A percentile compares a stretch with the other conserved stretches of the same genome.
Conservation (phyloP, 2,888 invertebrate species). For the Lepidocyrtoides sp. region DNA sequence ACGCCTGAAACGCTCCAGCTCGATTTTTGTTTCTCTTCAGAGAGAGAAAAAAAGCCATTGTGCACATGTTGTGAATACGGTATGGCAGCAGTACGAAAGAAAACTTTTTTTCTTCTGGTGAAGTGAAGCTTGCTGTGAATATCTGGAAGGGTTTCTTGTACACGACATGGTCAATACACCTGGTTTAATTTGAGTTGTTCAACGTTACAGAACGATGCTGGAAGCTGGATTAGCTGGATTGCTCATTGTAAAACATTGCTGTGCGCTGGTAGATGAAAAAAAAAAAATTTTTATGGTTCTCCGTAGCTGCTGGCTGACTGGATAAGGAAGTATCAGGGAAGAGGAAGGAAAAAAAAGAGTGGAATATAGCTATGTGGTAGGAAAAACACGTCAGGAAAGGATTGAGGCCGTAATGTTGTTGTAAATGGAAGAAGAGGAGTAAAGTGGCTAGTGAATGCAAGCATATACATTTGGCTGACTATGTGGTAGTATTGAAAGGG, state of each 20-base stretch:
- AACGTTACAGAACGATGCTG: constrained; percentile 7
- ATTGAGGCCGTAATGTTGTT: constrained; percentile 71
- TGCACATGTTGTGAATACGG: background rate
- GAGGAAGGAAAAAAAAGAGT: constrained; percentile 43
- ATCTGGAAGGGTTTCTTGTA: constrained; percentile 54
- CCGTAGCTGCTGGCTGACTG: constrained; percentile 19
- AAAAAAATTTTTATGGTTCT: background rate
- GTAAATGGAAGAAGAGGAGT: constrained; percentile 35
- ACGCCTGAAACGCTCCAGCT: constrained; percentile 36
- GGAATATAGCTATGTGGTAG: background rate
- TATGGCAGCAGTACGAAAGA: background rate
- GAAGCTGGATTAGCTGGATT: constrained; percentile 33
- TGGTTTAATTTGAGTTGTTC: constrained; percentile 6
- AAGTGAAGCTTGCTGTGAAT: constrained; percentile 47
- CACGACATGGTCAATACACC: background rate
- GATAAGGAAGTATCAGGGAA: constrained; percentile 69
- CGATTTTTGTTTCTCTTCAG: background rate
- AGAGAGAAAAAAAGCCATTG: background rate
- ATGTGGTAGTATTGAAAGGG: constrained; percentile 49
- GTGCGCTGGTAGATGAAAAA: constrained; percentile 6
- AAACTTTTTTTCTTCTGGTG: background rate
- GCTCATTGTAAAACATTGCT: background rate
- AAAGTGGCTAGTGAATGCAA: constrained; percentile 24
- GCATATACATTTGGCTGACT: constrained; percentile 24
- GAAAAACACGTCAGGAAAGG: constrained; percentile 24